phyloP scores from a whole-genome alignment of 30 jellyfish, hydroid and myxozoan genomes.

The Pseudorhiza aurosa region DNA sequence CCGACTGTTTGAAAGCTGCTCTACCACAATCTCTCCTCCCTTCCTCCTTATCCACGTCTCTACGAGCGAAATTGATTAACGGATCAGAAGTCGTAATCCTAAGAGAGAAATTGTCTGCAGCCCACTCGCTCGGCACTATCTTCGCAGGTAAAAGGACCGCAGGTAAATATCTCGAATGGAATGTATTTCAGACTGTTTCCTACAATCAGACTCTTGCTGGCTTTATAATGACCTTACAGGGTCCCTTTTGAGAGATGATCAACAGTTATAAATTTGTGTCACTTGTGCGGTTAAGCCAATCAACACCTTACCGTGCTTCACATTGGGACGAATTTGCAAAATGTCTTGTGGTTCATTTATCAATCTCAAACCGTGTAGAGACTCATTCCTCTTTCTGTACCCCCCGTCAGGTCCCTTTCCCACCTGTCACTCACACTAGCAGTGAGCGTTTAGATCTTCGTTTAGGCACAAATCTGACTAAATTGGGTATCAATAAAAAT shows the following conservation, averaged over 20 bases:
- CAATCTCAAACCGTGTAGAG: slow-evolving; percentile 53
- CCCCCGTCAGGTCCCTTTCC: slow-evolving; percentile 53
- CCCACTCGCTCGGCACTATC: background rate
- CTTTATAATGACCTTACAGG: slow-evolving; percentile 68
- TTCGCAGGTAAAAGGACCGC: background rate
- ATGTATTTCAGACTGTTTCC: slow-evolving; percentile 27
- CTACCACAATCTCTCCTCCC: background rate
- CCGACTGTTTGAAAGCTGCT: background rate
- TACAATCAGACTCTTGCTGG: slow-evolving; percentile 36
- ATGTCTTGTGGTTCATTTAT: slow-evolving; percentile 38
- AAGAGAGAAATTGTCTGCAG: background rate
- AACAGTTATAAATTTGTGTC: slow-evolving; percentile 51
- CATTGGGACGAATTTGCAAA: slow-evolving; percentile 42
- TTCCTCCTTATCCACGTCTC: background rate
- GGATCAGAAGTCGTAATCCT: background rate
- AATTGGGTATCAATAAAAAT: background rate
- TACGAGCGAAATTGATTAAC: background rate
- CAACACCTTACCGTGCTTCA: slow-evolving; percentile 61
- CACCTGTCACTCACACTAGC: slow-evolving; percentile 57
- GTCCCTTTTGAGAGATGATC: slow-evolving; percentile 74
- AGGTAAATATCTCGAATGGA: background rate
- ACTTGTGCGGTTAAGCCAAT: slow-evolving; percentile 70
- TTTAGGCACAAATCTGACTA: slow-evolving; percentile 29
- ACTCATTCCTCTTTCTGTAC: slow-evolving; percentile 42
- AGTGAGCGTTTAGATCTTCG: slow-evolving; percentile 57